Conservation (phyloP, 1,140 invertebrate species). For the Bombus waltoni region DNA sequence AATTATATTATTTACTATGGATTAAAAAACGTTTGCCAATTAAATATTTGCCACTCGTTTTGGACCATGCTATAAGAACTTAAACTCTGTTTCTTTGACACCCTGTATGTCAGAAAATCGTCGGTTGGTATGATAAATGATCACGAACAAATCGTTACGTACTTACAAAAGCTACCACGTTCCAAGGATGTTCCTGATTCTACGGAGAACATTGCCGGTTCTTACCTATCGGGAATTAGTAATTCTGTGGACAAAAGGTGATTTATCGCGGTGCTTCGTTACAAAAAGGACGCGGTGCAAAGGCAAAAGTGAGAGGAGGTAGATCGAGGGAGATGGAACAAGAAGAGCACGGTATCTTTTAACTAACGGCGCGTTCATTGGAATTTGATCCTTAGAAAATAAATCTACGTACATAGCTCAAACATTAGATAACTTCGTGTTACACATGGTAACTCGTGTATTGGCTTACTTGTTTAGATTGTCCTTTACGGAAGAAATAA, state of each 20-base stretch:
- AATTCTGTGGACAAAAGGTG: conserved; percentile 63
- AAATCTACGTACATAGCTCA: too few relatives aligned
- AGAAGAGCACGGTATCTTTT: not conserved
- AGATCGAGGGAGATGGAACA: not conserved
- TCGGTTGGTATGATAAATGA: conserved; percentile 42
- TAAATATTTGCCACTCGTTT: not conserved
- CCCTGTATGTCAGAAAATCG: conserved; percentile 13
- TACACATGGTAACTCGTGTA: too few relatives aligned
- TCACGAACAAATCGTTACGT: conserved; percentile 39
- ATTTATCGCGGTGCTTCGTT: conserved; percentile 58
- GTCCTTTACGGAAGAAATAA: too few relatives aligned
- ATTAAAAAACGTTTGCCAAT: not conserved
- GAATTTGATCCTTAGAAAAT: not conserved
- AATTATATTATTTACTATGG: not conserved
- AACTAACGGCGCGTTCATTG: not conserved
- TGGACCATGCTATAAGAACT: not conserved
- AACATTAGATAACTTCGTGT: too few relatives aligned
- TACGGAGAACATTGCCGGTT: conserved; percentile 22
- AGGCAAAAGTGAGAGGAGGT: not conserved
- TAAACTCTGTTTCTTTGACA: not conserved
- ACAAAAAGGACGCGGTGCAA: not conserved
- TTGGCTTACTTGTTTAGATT: too few relatives aligned
- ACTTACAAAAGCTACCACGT: conserved; percentile 50
- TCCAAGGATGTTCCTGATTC: conserved; percentile 40
- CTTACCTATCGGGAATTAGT: conserved; percentile 51